Conservation (phyloP, 2,888 invertebrate genomes). For the Ectemnius lituratus region DNA sequence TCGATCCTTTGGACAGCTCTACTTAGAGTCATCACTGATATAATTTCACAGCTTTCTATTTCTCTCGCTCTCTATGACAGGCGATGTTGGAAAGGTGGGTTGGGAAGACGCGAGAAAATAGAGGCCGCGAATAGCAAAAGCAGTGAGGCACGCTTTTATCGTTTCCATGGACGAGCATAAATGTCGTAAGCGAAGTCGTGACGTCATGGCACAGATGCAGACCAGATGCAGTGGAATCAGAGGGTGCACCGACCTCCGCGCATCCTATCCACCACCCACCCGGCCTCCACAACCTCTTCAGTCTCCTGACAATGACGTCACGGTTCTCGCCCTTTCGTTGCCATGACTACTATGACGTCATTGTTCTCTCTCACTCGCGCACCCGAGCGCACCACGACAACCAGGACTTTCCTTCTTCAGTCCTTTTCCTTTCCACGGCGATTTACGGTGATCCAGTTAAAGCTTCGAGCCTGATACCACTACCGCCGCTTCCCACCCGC, state of each 20-base stretch:
- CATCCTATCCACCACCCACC: not conserved
- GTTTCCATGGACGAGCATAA: conserved; percentile 10
- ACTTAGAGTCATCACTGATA: too few relatives aligned
- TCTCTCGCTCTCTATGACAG: too few relatives aligned
- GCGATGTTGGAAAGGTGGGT: too few relatives aligned
- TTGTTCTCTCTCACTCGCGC: conserved; percentile 37
- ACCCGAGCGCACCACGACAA: conserved; percentile 35
- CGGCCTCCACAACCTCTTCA: conserved; percentile 25
- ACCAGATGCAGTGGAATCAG: conserved; percentile 54
- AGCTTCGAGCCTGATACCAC: not conserved
- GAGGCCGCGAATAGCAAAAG: too few relatives aligned
- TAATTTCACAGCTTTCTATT: too few relatives aligned
- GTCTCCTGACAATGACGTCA: conserved; percentile 67
- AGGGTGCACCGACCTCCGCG: conserved; percentile 66
- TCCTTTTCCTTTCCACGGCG: conserved; percentile 3
- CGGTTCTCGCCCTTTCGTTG: conserved; percentile 50
- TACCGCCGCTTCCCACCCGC: too few relatives aligned
- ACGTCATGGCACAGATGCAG: conserved; percentile 69
- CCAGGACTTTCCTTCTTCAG: conserved; percentile 16
- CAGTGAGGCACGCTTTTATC: too few relatives aligned
- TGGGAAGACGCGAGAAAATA: too few relatives aligned
- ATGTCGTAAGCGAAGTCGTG: conserved; percentile 43
- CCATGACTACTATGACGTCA: conserved; percentile 74
- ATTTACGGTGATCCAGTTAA: conserved; percentile 7
- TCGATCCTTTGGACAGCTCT: too few relatives aligned